phyloP scores from a whole-genome alignment of 2,888 invertebrate genomes.

The Brachyopa scutellaris region DNA sequence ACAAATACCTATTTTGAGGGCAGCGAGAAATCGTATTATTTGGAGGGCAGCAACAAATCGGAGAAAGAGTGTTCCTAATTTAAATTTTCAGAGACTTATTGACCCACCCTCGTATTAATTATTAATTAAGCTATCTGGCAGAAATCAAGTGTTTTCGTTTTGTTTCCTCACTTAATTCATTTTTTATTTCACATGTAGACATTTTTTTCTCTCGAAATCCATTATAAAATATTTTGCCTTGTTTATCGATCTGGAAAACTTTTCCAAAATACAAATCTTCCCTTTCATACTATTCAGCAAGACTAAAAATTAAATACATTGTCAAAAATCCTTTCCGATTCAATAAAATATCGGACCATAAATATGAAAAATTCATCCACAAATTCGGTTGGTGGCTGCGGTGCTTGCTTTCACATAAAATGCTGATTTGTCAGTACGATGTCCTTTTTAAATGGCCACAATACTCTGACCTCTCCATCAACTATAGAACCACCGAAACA shows the following conservation, averaged over 20 bases:
- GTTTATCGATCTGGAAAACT: neutral
- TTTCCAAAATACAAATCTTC: neutral
- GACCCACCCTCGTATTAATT: too few relatives aligned
- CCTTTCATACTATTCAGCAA: neutral
- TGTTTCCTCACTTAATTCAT: too few relatives aligned
- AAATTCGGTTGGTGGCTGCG: neutral
- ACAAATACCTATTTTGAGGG: too few relatives aligned
- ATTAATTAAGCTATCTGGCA: too few relatives aligned
- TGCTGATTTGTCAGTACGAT: constrained; percentile 19
- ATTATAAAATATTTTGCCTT: neutral
- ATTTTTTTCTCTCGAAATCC: too few relatives aligned
- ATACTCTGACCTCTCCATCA: neutral
- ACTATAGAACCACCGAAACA: neutral
- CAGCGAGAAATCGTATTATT: too few relatives aligned
- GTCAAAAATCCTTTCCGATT: constrained; percentile 4
- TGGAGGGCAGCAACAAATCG: too few relatives aligned
- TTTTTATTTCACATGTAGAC: too few relatives aligned
- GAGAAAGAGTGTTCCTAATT: too few relatives aligned
- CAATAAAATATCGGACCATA: neutral
- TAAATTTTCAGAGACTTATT: too few relatives aligned
- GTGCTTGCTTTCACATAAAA: neutral
- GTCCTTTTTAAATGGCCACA: constrained; percentile 16
- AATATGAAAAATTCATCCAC: neutral
- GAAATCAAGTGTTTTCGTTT: too few relatives aligned
- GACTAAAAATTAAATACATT: neutral